A percentile compares a stretch with the other conserved stretches of the same genome.
These are phyloP conservation scores for Drosophila merina DNA, from an alignment of 2,888 invertebrate genomes.

Conservation along the genomic window DNA sequence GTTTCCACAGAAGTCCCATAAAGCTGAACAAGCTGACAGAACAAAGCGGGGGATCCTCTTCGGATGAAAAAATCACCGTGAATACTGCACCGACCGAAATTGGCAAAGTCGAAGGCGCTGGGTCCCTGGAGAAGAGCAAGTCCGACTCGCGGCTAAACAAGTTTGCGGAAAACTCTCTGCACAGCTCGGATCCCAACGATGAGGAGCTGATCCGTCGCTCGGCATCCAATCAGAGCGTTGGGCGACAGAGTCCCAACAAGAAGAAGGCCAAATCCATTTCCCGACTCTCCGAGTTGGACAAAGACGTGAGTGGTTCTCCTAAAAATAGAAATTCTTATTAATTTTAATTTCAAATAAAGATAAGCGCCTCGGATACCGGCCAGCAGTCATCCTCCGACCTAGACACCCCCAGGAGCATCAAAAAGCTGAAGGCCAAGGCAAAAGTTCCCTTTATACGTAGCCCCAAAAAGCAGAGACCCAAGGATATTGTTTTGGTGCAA, in stretches of 20 bases:
- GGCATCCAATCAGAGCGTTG: constrained; percentile 86
- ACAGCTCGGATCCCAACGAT: constrained; percentile 64
- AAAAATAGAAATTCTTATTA: not conserved
- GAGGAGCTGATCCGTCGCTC: constrained; percentile 85
- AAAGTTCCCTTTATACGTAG: constrained; percentile 81
- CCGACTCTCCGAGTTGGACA: constrained; percentile 85
- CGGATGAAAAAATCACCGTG: constrained; percentile 48
- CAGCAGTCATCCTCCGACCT: constrained; percentile 83
- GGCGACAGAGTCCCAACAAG: constrained; percentile 81
- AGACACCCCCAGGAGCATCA: constrained; percentile 82
- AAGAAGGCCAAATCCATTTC: constrained; percentile 86
- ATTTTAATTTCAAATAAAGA: constrained; percentile 59
- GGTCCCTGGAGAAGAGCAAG: constrained; percentile 87
- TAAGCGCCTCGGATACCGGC: constrained; percentile 81
- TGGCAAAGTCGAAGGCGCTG: constrained; percentile 21
- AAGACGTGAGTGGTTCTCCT: constrained; percentile 81
- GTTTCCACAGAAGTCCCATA: constrained; percentile 79
- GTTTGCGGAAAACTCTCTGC: constrained; percentile 69
- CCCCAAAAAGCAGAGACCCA: constrained; percentile 80
- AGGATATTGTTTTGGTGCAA: constrained; percentile 71
- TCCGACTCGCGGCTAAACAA: constrained; percentile 87
- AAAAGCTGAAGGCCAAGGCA: constrained; percentile 83
- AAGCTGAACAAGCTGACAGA: constrained; percentile 72
- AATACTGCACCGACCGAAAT: constrained; percentile 18
- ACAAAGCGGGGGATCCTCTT: constrained; percentile 40